Evolutionary conservation across 2,888 invertebrate species (phyloP).

Genomic region (Caenorhabditis sp.): DNA sequence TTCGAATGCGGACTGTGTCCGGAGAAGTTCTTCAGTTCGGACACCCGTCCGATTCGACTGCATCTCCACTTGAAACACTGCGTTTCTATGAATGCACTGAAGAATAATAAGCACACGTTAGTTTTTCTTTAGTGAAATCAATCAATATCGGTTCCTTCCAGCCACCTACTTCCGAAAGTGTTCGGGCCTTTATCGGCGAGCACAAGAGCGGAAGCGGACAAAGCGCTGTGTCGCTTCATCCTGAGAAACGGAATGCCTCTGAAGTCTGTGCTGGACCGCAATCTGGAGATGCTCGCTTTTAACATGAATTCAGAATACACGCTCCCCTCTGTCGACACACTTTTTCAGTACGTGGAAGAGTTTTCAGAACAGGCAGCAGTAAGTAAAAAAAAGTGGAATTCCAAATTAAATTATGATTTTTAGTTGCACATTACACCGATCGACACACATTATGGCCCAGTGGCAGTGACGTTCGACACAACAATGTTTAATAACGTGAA

Average conservation of each 20-base stretch:
- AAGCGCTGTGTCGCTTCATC: conserved; percentile 4
- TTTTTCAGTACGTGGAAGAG: background rate
- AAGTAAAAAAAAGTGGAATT: background rate
- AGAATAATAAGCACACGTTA: background rate
- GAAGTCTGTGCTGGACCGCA: conserved; percentile 7
- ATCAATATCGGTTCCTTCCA: conserved; percentile 5
- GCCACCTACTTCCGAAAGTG: background rate
- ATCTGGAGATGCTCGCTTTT: conserved; percentile 25
- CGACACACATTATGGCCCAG: background rate
- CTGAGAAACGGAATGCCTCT: conserved; percentile 16
- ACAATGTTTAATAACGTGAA: conserved; percentile 12
- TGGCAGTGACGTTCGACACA: conserved; percentile 32
- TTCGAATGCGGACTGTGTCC: conserved; percentile 33
- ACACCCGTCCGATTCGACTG: conserved; percentile 6
- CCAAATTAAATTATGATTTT: too few species aligned
- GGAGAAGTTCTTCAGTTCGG: background rate
- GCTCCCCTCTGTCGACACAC: conserved; percentile 4
- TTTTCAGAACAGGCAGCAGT: background rate
- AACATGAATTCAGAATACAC: conserved; percentile 26
- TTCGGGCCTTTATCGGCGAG: background rate
- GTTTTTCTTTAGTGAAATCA: background rate
- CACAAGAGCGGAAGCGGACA: background rate
- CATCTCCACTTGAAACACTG: conserved; percentile 2
- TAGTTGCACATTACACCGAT: too few species aligned
- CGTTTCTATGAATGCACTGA: background rate